Evolutionary conservation across 1,140 invertebrate species (phyloP).

Genomic region (Eumeta japonica): DNA sequence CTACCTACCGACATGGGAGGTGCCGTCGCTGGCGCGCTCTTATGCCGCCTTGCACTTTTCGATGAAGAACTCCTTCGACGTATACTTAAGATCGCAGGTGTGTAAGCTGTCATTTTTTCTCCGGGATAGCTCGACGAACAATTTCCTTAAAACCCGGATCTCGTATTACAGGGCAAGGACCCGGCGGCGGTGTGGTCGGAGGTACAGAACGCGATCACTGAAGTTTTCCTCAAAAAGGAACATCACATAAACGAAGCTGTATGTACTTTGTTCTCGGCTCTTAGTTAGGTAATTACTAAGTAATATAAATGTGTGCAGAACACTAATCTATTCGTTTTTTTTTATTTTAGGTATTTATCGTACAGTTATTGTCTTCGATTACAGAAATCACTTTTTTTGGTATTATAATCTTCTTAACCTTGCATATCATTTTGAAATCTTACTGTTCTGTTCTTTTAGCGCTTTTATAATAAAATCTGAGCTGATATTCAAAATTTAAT

Average conservation of each 20-base stretch:
- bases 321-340: background rate
- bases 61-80: constrained; percentile 86
- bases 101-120: background rate
- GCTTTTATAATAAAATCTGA: too few species aligned
- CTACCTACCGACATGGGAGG: constrained; percentile 92
- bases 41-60: constrained; percentile 76
- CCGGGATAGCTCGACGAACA: background rate
- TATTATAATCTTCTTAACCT: too few species aligned
- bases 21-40: constrained; percentile 78
- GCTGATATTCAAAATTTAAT: too few species aligned
- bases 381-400: too few species aligned
- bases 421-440: too few species aligned
- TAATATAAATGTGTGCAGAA: background rate
- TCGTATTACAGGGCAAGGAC: constrained; percentile 62
- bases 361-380: too few species aligned
- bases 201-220: constrained; percentile 75
- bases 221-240: constrained; percentile 77
- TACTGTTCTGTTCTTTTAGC: too few species aligned
- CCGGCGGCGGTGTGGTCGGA: constrained; percentile 77
- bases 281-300: background rate
- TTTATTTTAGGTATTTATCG: too few species aligned
- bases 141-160: background rate
- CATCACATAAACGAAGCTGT: constrained; percentile 61
- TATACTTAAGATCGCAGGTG: constrained; percentile 66
- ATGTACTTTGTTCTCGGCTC: constrained; percentile 19